Evolutionary conservation across 2,113 vertebrate species (phyloP).

Genomic region (Poeciliopsis prolifica): DNA sequence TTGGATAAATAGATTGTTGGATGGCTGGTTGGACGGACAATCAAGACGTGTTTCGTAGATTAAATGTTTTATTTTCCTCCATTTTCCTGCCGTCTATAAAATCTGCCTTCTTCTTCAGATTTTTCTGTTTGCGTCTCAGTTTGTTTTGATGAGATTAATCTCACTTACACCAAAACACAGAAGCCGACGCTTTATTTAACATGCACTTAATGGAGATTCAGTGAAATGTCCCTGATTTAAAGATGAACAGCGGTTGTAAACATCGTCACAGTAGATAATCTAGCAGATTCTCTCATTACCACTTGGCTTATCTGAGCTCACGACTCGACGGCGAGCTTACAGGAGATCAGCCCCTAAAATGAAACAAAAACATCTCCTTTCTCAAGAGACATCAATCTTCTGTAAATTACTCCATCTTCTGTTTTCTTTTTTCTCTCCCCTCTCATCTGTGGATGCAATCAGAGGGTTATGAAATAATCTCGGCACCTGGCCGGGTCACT

Average conservation of each 20-base stretch:
- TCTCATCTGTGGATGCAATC: constrained; percentile 35
- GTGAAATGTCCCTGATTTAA: constrained; percentile 24
- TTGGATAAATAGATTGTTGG: too few species aligned
- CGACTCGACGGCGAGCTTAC: neutral
- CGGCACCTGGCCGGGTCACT: constrained; percentile 19
- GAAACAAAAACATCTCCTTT: constrained; percentile 18
- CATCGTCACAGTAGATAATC: constrained; percentile 11
- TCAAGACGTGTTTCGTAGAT: too few species aligned
- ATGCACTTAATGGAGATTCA: constrained; percentile 49
- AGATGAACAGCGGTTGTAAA: constrained; percentile 37
- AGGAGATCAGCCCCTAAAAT: constrained; percentile 2
- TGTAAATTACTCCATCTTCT: neutral
- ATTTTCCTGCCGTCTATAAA: too few species aligned
- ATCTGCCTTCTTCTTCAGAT: too few species aligned
- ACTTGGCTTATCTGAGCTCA: constrained; percentile 2
- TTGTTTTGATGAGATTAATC: constrained; percentile 53
- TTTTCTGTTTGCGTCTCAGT: neutral
- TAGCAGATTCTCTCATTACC: constrained; percentile 1
- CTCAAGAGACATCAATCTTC: neutral
- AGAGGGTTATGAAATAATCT: constrained; percentile 32
- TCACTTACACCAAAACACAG: constrained; percentile 36
- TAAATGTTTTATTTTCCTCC: too few species aligned
- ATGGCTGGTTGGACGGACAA: too few species aligned
- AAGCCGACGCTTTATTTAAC: constrained; percentile 41
- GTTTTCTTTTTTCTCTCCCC: constrained; percentile 11